Evolutionary conservation across 2,113 vertebrate genomes (phyloP).

Genomic region (Nicator chloris): DNA sequence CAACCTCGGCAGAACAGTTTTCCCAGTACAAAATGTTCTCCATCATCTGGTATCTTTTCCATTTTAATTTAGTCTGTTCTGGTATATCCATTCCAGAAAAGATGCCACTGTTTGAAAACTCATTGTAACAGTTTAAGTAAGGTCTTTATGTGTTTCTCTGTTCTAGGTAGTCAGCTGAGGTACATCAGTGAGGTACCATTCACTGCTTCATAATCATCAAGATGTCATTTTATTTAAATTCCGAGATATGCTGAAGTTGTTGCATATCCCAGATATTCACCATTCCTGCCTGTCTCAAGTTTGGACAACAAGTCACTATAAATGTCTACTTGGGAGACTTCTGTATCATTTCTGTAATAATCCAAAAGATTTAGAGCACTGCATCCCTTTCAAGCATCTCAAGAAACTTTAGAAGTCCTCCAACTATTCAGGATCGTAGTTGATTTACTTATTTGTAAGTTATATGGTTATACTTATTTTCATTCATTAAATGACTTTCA

Average conservation of each 20-base stretch:
- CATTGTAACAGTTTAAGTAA: neutral
- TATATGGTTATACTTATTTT: neutral
- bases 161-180: neutral
- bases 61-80: neutral
- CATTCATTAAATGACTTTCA: neutral
- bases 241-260: neutral
- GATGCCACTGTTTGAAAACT: neutral
- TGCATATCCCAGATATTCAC: neutral
- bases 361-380: neutral
- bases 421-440: neutral
- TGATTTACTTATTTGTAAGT: neutral
- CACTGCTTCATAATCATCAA: neutral
- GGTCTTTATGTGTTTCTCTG: neutral
- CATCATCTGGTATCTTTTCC: neutral
- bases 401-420: neutral
- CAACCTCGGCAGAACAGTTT: too few species aligned
- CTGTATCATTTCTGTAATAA: neutral
- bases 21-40: neutral
- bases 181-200: neutral
- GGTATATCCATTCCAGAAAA: neutral
- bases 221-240: neutral
- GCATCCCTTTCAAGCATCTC: neutral
- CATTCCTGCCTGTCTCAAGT: neutral
- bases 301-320: neutral
- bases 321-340: neutral